These are phyloP conservation scores for Hydrocynus forskahlii DNA, from an alignment of 2,797 vertebrate species.

Conservation along the genomic window DNA sequence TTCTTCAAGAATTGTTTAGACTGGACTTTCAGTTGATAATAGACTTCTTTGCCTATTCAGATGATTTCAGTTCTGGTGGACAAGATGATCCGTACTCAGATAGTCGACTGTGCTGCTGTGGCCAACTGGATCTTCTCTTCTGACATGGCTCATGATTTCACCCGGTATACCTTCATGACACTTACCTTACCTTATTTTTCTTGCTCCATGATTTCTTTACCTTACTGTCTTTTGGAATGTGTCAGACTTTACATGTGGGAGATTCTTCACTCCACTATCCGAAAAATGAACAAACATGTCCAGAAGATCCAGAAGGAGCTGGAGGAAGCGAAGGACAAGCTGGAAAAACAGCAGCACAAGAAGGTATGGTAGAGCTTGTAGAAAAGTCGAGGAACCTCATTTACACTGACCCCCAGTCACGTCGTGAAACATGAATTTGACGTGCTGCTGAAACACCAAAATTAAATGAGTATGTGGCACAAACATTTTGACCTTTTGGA, in stretches of 20 bases:
- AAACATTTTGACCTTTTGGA: too few species aligned
- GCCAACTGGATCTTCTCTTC: slow-evolving; percentile 99
- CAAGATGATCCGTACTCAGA: slow-evolving; percentile 96
- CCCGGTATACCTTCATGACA: slow-evolving; percentile 80
- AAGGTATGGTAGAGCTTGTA: slow-evolving; percentile 65
- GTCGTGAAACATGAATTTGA: too few species aligned
- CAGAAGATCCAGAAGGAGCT: slow-evolving; percentile 97
- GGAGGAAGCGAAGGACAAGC: slow-evolving; percentile 93
- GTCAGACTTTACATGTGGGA: slow-evolving; percentile 94
- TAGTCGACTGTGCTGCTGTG: slow-evolving; percentile 96
- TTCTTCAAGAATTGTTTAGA: background rate
- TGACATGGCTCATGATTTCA: slow-evolving; percentile 95
- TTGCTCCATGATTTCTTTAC: background rate
- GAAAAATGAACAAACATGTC: slow-evolving; percentile 99
- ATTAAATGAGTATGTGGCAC: background rate
- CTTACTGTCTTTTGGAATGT: background rate
- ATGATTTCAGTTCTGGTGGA: slow-evolving; percentile 97
- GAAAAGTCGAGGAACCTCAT: background rate
- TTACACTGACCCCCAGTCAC: too few species aligned
- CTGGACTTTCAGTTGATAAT: background rate
- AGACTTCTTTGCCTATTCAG: slow-evolving; percentile 71
- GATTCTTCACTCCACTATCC: slow-evolving; percentile 95
- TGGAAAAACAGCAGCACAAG: slow-evolving; percentile 93
- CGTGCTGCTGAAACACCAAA: background rate
- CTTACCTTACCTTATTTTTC: background rate